A percentile compares a stretch with the other conserved stretches of the same genome.
Conservation (phyloP, 2,888 invertebrate species). For the Amphipyra tragopoginis region DNA sequence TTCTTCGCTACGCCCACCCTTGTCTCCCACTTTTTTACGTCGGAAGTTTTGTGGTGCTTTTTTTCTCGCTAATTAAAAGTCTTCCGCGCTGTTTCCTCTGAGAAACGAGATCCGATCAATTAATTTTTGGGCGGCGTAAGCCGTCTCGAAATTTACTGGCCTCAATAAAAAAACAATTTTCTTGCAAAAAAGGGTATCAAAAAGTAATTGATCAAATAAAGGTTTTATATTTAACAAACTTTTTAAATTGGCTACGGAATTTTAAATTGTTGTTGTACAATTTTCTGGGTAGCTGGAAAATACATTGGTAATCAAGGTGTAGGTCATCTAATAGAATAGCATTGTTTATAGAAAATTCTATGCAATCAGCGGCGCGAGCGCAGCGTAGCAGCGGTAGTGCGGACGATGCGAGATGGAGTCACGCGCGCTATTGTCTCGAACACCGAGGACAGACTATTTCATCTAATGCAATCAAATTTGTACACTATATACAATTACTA, state of each 20-base stretch:
- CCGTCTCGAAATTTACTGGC: conserved; percentile 85
- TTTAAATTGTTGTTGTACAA: conserved; percentile 61
- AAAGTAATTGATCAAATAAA: conserved; percentile 84
- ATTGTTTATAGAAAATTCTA: conserved; percentile 71
- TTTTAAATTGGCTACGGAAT: conserved; percentile 63
- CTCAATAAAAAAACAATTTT: conserved; percentile 82
- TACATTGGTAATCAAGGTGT: conserved; percentile 63
- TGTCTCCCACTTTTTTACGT: conserved; percentile 88
- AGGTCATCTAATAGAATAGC: conserved; percentile 66
- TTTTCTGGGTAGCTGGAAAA: conserved; percentile 67
- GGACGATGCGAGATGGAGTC: conserved; percentile 72
- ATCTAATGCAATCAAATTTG: conserved; percentile 68
- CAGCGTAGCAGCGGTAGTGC: conserved; percentile 51
- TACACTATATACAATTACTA: conserved; percentile 63
- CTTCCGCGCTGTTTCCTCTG: conserved; percentile 89
- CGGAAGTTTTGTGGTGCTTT: conserved; percentile 87
- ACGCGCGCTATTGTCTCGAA: conserved; percentile 78
- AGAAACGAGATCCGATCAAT: conserved; percentile 89
- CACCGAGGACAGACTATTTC: conserved; percentile 68
- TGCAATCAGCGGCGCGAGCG: conserved; percentile 65
- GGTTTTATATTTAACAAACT: conserved; percentile 68
- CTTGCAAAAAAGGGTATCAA: conserved; percentile 78
- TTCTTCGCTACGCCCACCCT: conserved; percentile 87
- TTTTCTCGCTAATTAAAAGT: conserved; percentile 90
- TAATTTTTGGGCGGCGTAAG: conserved; percentile 88